Base-by-base conservation (phyloP, 2,888 invertebrate species). In the Xylocampa areola region DNA sequence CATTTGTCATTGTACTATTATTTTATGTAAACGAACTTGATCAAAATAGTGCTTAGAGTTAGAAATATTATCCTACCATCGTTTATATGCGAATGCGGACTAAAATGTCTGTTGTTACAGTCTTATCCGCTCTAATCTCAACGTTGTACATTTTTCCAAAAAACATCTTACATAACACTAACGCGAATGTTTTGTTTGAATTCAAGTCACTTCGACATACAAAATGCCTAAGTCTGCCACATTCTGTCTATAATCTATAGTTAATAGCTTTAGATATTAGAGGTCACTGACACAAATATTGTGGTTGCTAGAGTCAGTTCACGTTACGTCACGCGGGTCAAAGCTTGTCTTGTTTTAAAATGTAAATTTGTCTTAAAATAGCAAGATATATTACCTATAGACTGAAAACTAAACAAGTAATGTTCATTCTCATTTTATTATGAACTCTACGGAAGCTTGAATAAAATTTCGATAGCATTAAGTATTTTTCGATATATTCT, bases 1-100 rank as follows among this genome's bases (percentile, higher is more conserved):
- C n/a, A n/a, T n/a, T n/a, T n/a, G n/a, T n/a, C n/a, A n/a, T n/a
- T n/a, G n/a, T n/a, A n/a, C n/a, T n/a, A n/a, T n/a, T n/a, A n/a
- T n/a, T n/a, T n/a, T n/a, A n/a, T n/a, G n/a, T n/a, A n/a, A n/a
- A n/a, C n/a, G n/a, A n/a, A n/a, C n/a, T n/a, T n/a, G n/a, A n/a
- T n/a, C n/a, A n/a, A n/a, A n/a, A n/a, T n/a, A n/a, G n/a, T n/a
- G n/a, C n/a, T n/a, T n/a, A n/a, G n/a, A n/a, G n/a, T n/a, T n/a
- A n/a, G n/a, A n/a, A n/a, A n/a, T n/a, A n/a, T n/a, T n/a, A n/a
- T n/a, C n/a, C n/a, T n/a, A n/a, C n/a, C n/a, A n/a, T n/a, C n/a
- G n/a, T n/a, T n/a, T n/a, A n/a, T 40, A 57, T 53, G 52, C 47
- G 50, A 64, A 60, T 58, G 54, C 54, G 54, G 65, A 51, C 51